Conservation (phyloP, 23 tunicate genomes). For the Styela clava region DNA sequence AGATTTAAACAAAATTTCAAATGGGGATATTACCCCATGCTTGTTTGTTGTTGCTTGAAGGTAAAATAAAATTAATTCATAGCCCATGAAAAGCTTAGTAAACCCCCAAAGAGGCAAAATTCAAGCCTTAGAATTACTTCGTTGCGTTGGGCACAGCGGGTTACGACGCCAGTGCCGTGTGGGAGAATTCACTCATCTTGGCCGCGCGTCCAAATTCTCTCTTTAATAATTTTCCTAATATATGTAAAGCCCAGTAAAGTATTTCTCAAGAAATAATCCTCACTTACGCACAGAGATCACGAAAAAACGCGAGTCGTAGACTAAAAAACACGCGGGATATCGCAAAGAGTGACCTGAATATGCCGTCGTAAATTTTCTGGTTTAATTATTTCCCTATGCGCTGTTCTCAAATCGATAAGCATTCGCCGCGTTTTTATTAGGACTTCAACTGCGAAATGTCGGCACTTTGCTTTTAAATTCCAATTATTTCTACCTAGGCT, state of each 20-base stretch:
- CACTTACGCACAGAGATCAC: not conserved
- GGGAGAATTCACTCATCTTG: not conserved
- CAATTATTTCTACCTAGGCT: not conserved
- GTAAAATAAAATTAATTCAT: too few species aligned
- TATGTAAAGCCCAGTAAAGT: not conserved
- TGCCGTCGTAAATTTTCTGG: not conserved
- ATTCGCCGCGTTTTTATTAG: not conserved
- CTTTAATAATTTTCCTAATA: not conserved
- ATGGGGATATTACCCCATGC: too few species aligned
- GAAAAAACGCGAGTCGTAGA: not conserved
- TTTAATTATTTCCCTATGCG: not conserved
- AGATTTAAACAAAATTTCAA: too few species aligned
- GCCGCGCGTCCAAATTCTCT: not conserved
- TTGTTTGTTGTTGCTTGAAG: too few species aligned
- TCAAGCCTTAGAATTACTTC: not conserved
- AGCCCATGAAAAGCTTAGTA: not conserved
- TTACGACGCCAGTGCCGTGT: conserved; percentile 28
- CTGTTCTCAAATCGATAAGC: not conserved
- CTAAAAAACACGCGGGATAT: conserved; percentile 10
- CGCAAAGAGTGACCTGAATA: conserved; percentile 9
- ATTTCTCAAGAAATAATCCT: conserved; percentile 1
- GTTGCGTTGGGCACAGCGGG: conserved; percentile 25
- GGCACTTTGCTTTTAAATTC: not conserved
- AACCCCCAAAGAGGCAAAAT: not conserved
- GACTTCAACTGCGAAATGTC: not conserved